Percentiles rank a stretch among this genome's conserved stretches.
Conservation (phyloP, 2,888 invertebrate species). For the Portevinia maculata region DNA sequence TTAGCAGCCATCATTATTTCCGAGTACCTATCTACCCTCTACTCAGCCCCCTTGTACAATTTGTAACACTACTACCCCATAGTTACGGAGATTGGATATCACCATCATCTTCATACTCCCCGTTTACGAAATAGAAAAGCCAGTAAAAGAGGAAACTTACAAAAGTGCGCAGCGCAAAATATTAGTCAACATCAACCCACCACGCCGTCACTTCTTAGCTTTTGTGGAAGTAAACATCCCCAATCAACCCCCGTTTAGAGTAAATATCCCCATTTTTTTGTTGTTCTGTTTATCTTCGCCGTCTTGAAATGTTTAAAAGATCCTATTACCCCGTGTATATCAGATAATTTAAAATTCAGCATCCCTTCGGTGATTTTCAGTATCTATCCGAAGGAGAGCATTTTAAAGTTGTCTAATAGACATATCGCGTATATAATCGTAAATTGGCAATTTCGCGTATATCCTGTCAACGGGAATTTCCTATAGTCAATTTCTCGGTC, state of each 20-base stretch:
- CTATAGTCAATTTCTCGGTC: constrained; percentile 58
- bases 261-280: constrained; percentile 40
- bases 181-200: constrained; percentile 56
- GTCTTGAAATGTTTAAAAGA: constrained; percentile 50
- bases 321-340: constrained; percentile 18
- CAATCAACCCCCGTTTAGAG: constrained; percentile 43
- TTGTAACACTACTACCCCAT: constrained; percentile 57
- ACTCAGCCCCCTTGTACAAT: constrained; percentile 11
- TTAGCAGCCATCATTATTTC: constrained; percentile 73
- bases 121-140: not conserved
- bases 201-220: constrained; percentile 8
- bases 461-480: constrained; percentile 82
- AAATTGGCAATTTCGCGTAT: constrained; percentile 83
- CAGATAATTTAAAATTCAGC: constrained; percentile 35
- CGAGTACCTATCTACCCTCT: constrained; percentile 55
- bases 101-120: constrained; percentile 49
- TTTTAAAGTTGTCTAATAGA: constrained; percentile 59
- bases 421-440: constrained; percentile 72
- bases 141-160: constrained; percentile 48
- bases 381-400: constrained; percentile 11
- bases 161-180: constrained; percentile 69
- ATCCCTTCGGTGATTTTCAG: constrained; percentile 38
- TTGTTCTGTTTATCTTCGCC: constrained; percentile 27
- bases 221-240: constrained; percentile 46
- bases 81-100: constrained; percentile 70